A percentile compares a stretch with the other conserved stretches of the same genome.
Evolutionary conservation across 2,797 vertebrate genomes (phyloP).

Genomic region (Protonibea diacanthus): DNA sequence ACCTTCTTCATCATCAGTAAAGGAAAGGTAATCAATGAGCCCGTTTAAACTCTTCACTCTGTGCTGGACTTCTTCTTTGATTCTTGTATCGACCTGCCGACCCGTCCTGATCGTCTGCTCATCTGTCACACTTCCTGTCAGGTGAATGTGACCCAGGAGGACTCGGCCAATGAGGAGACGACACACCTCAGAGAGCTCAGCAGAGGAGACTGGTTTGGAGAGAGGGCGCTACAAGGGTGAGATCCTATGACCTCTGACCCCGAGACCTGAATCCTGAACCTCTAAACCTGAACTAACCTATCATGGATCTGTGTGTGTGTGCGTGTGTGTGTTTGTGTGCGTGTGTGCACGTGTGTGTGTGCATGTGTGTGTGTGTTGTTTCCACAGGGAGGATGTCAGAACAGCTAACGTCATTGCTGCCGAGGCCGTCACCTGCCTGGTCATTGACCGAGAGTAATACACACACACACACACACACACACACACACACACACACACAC

Average conservation of each 20-base stretch:
- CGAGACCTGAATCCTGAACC: background rate
- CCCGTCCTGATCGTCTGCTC: background rate
- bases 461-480: constrained; percentile 10
- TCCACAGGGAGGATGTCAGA: constrained; percentile 92
- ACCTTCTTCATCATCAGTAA: constrained; percentile 99
- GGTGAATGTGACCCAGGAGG: constrained; percentile 78
- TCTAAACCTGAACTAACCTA: background rate
- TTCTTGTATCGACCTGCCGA: background rate
- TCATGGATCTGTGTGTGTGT: background rate
- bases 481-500: background rate
- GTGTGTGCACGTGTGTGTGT: constrained; percentile 7
- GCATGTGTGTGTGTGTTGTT: constrained; percentile 48
- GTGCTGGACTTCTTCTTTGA: background rate
- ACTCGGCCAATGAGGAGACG: constrained; percentile 85
- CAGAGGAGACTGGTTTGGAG: constrained; percentile 94
- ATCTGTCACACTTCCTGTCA: constrained; percentile 25
- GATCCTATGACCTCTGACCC: constrained; percentile 43
- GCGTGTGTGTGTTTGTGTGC: constrained; percentile 30
- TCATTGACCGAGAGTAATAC: constrained; percentile 97
- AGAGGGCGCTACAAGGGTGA: constrained; percentile 93
- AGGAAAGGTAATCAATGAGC: constrained; percentile 87
- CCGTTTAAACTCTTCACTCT: background rate
- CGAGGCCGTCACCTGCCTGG: constrained; percentile 93
- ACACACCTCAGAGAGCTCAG: constrained; percentile 89
- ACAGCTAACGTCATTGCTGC: constrained; percentile 95